These are phyloP conservation scores for Heterodera filipjevi DNA, from an alignment of 2,888 invertebrate species.

Conservation along the genomic window DNA sequence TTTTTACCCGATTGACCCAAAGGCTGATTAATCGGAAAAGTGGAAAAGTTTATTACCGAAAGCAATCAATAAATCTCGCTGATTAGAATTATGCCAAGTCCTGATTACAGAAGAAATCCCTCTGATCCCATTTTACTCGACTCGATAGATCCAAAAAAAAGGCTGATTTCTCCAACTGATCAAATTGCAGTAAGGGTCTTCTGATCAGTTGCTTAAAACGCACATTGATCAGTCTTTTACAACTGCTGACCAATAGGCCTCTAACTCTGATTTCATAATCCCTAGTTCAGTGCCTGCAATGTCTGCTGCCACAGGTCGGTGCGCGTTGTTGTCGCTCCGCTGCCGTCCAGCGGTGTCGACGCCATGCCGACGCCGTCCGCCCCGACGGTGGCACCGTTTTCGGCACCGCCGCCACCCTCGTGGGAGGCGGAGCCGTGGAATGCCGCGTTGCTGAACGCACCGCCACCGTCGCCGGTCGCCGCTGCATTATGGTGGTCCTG, in stretches of 20 bases:
- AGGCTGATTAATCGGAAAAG: too few relatives aligned
- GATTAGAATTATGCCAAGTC: too few relatives aligned
- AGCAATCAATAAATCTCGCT: too few relatives aligned
- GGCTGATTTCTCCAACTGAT: neutral
- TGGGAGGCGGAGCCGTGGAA: neutral
- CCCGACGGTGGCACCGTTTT: constrained; percentile 1
- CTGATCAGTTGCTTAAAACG: neutral
- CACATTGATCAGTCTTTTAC: neutral
- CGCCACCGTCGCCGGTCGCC: neutral
- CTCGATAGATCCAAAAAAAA: neutral
- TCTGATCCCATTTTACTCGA: too few relatives aligned
- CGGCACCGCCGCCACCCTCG: constrained; percentile 13
- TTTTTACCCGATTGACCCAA: too few relatives aligned
- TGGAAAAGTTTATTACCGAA: too few relatives aligned
- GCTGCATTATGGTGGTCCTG: neutral
- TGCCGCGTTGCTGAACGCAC: constrained; percentile 8
- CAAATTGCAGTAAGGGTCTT: too few relatives aligned
- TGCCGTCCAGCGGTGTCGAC: constrained; percentile 10
- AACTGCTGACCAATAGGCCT: too few relatives aligned
- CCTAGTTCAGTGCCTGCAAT: constrained; percentile 50
- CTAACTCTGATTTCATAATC: neutral
- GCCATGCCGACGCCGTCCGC: neutral
- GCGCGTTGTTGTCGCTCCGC: constrained; percentile 25
- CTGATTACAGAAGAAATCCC: too few relatives aligned
- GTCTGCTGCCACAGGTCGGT: constrained; percentile 64